Evolutionary conservation across 1,140 invertebrate species (phyloP), one percentile per base, ranked within the genome.

Genomic region (Drosophila tani): DNA sequence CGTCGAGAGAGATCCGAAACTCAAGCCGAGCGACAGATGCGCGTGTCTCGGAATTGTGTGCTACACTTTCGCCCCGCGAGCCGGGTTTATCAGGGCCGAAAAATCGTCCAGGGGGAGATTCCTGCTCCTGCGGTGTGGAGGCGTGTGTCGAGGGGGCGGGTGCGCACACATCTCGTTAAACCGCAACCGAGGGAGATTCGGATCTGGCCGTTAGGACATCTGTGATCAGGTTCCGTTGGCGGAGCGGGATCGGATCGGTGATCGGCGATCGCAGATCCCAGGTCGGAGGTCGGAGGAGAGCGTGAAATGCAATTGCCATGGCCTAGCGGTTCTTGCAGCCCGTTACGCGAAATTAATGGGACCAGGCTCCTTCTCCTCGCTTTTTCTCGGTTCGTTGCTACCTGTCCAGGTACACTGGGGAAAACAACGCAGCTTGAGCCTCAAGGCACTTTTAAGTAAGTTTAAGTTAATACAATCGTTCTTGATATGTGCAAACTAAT

Each of bases 121-220:
- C 64, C 63, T 32, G 60, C 17, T 66, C 43, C 17, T 51, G 32
- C 41, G 19, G 17, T 38, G 65, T 40, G 67, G 57, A 79, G 58
- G 75, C 45, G 59, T 55, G 66, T 62, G 53, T 47, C 64, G 56
- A 59, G 80, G 75, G 87, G 88, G 88, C 88, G 88, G 86, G 53
- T 69, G 75, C 84, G 57, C 79, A 91, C 82, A 66, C 74, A 85
- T 88, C 88, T 91, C 74, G 88, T 91, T 91, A 91, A 91, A 91
- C 88, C 88, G 84, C 84, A 91, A 91, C 88, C 75, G 82, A 70
- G 67, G 67, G 64, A 51, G 66, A 66, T 69, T 64, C 67, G 40
- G 71, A 88, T 83, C 84, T 69, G 60, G 66, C 64, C 76, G 90
- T 91, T 76, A 90, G 86, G 82, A 80, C 86, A 90, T 86, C 82